Base-by-base conservation (phyloP, 2,113 vertebrate genomes). In the Ardeotis arabs region DNA sequence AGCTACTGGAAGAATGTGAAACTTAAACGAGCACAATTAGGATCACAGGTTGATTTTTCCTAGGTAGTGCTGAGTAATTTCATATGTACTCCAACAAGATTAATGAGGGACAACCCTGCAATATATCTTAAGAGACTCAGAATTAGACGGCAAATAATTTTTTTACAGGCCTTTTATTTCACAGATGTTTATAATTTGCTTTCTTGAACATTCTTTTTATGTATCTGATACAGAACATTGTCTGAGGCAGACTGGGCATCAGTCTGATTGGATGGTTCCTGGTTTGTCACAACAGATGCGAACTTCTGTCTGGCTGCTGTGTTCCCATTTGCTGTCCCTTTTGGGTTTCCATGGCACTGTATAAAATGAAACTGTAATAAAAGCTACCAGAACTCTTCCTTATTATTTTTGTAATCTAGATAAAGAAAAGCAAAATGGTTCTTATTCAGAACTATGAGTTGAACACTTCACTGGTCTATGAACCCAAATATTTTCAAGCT, bases 401-500 rank as follows among this genome's bases (percentile, higher is more conserved):
- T 85, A 33, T 12, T 15, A 8, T 13, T 58, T 79, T 37, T 50
- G 8, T 29, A 72, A 93, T 1, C 4, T 76, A 64, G 20, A 68
- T 62, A 89, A 82, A 67, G 24, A 47, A 58, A 75, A 56, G 6
- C 7, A 52, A 84, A 64, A 50, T 41, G 1, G 2, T 62, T 79
- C 20, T 28, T 73, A 18, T 47, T 58, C 35, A 70, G 28, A 47
- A 49, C 28, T 23, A 75, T 2, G 3, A 53, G 62, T 19, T 15
- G 24, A 79, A 35, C 6, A 18, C 3, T 0, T 62, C 28, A 47
- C 77, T 73, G 47, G 14, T 49, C 41, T 52, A 18, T 44, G 31
- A 69, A 56, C 9, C 7, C 13, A 53, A 73, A 44, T 13, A 1
- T 27, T 93, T 91, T 33, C 0, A 0, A 8, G 9, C 3, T 63